phyloP scores from a whole-genome alignment of 2,797 vertebrate genomes.

The Cyprinodon diabolis region DNA sequence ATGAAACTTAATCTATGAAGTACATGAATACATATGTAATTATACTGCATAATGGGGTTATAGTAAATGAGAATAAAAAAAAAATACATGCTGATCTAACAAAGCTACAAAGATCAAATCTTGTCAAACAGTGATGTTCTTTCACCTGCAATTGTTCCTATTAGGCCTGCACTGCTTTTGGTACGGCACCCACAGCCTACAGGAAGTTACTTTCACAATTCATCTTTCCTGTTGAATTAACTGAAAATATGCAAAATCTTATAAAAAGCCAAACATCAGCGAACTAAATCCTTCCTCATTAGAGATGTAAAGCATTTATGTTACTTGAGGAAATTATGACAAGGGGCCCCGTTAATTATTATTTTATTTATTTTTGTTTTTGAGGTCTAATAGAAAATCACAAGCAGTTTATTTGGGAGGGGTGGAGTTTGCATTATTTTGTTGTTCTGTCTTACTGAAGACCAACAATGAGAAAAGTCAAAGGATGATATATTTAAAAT shows the following conservation, averaged over 20 bases:
- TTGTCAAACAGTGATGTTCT: not conserved
- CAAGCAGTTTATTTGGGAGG: no score
- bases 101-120: not conserved
- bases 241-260: not conserved
- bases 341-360: not conserved
- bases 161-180: not conserved
- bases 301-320: not conserved
- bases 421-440: no score
- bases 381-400: no score
- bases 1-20: not conserved
- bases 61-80: not conserved
- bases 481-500: no score
- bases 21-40: not conserved
- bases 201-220: conserved; percentile 2
- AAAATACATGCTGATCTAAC: not conserved
- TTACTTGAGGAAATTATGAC: not conserved
- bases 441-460: no score
- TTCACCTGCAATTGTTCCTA: not conserved
- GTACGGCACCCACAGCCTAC: not conserved
- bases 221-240: not conserved
- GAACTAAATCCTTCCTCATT: not conserved
- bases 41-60: not conserved
- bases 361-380: not conserved
- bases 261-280: not conserved
- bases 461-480: no score